Evolutionary conservation across 2,888 invertebrate species (phyloP).

Genomic region (Polydrusus pterygomalis): DNA sequence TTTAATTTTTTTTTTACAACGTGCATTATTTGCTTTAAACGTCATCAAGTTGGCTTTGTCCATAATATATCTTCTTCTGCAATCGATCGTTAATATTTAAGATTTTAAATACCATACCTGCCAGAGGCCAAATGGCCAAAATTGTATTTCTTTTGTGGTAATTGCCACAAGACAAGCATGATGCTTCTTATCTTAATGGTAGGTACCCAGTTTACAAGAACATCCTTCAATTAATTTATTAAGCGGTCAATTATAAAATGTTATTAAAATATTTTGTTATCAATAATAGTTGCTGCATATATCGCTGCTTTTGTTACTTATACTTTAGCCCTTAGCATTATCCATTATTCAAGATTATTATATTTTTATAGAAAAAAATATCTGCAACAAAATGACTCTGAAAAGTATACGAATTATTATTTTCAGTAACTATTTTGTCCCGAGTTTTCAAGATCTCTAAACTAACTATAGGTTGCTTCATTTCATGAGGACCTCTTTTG

Average conservation of each 20-base stretch:
- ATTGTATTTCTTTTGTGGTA: neutral
- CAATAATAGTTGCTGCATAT: too few relatives aligned
- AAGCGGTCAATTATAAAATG: slow-evolving; percentile 4
- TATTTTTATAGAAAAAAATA: too few relatives aligned
- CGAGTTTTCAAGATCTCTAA: too few relatives aligned
- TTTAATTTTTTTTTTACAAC: neutral
- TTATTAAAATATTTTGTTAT: slow-evolving; percentile 3
- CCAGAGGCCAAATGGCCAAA: neutral
- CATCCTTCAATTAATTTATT: slow-evolving; percentile 21
- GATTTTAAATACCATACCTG: neutral
- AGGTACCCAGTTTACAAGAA: neutral
- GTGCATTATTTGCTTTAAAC: neutral
- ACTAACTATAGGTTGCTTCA: too few relatives aligned
- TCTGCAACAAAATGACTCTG: too few relatives aligned
- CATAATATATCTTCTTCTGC: neutral
- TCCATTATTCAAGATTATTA: too few relatives aligned
- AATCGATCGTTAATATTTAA: slow-evolving; percentile 7
- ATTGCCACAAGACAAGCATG: neutral
- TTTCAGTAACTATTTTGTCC: too few relatives aligned
- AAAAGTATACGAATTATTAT: too few relatives aligned
- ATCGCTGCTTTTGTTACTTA: too few relatives aligned
- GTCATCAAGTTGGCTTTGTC: neutral
- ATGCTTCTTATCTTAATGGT: slow-evolving; percentile 1
- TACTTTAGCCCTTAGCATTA: too few relatives aligned
- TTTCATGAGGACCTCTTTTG: too few relatives aligned